phyloP scores from a whole-genome alignment of 2,113 vertebrate genomes.

The Paramormyrops kingsleyae region DNA sequence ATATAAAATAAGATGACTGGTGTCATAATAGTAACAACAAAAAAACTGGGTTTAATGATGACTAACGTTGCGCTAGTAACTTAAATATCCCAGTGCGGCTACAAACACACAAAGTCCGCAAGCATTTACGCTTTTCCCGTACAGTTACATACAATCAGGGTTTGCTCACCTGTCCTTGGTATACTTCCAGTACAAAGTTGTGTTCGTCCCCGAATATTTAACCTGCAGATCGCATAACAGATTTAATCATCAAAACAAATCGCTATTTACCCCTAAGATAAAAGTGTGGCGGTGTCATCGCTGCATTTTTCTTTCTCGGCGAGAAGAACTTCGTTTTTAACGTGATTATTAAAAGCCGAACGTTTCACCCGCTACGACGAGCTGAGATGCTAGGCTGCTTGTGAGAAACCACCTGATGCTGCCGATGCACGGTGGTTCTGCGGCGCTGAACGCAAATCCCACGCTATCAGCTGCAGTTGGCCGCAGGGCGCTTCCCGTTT shows the following conservation, averaged over 20 bases:
- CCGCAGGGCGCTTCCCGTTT: conserved; percentile 33
- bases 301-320: background rate
- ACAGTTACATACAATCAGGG: background rate
- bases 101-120: background rate
- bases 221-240: background rate
- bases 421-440: conserved; percentile 25
- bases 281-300: background rate
- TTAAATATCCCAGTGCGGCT: background rate
- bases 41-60: background rate
- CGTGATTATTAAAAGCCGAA: background rate
- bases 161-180: background rate
- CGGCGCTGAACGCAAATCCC: conserved; percentile 44
- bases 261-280: background rate
- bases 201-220: background rate
- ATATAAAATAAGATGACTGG: background rate
- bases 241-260: background rate
- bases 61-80: background rate
- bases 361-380: background rate
- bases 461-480: conserved; percentile 39
- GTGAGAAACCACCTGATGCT: conserved; percentile 41
- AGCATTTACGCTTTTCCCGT: background rate
- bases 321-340: background rate
- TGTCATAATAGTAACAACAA: background rate
- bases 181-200: background rate
- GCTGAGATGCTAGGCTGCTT: background rate